Percentiles rank a stretch among this genome's conserved stretches.
Conservation (phyloP, 2,888 invertebrate species). For the Polyommatus icarus region DNA sequence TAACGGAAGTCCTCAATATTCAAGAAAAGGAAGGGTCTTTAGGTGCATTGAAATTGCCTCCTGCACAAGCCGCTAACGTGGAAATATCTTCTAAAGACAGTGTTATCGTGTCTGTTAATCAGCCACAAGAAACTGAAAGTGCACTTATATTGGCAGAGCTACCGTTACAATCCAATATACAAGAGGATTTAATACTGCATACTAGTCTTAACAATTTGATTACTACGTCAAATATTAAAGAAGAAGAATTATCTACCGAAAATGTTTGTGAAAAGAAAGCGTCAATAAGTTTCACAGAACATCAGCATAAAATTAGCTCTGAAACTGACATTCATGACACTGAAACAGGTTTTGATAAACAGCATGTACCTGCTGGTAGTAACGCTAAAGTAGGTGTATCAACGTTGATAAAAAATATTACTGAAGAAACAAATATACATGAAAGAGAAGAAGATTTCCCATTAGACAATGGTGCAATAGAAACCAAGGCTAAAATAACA, state of each 20-base stretch:
- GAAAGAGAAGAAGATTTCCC: conserved; percentile 83
- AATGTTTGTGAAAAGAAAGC: conserved; percentile 77
- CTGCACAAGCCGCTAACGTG: conserved; percentile 81
- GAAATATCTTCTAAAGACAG: conserved; percentile 82
- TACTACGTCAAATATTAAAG: conserved; percentile 84
- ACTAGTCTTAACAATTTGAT: conserved; percentile 81
- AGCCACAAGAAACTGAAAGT: conserved; percentile 84
- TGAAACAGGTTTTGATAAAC: conserved; percentile 74
- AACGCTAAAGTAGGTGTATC: conserved; percentile 74
- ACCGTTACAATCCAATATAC: conserved; percentile 57
- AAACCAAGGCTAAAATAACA: conserved; percentile 79
- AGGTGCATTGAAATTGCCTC: conserved; percentile 79
- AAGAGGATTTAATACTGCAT: conserved; percentile 62
- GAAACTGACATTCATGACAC: conserved; percentile 82
- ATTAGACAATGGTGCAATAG: conserved; percentile 71
- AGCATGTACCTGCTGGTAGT: conserved; percentile 62
- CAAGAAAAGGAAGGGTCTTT: conserved; percentile 86
- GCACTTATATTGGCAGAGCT: conserved; percentile 63
- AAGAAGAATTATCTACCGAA: conserved; percentile 77
- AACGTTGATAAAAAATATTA: conserved; percentile 80
- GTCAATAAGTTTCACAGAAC: conserved; percentile 80
- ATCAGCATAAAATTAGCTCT: conserved; percentile 80
- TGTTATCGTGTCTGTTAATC: conserved; percentile 76
- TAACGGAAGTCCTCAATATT: conserved; percentile 83
- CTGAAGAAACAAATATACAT: conserved; percentile 81